A percentile compares a stretch with the other conserved stretches of the same genome.
Conservation (phyloP, 2,113 vertebrate genomes). For the Columba janthina region DNA sequence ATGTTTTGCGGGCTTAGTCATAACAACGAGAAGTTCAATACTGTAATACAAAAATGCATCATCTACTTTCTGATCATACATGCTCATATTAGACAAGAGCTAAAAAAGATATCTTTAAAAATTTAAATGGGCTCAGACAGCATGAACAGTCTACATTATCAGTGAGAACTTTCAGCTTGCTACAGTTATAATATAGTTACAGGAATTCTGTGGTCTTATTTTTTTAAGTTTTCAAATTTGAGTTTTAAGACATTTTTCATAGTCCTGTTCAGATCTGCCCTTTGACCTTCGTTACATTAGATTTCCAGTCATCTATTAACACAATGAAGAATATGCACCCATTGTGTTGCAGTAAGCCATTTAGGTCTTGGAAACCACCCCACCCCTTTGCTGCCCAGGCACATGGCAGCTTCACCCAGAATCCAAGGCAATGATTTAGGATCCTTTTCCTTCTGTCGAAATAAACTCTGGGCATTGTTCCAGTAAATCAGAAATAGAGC, state of each 20-base stretch:
- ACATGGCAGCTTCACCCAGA: neutral
- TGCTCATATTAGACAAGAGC: neutral
- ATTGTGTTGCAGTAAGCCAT: neutral
- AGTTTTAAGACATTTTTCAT: neutral
- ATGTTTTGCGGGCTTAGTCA: neutral
- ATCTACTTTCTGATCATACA: neutral
- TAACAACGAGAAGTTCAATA: neutral
- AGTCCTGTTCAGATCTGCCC: neutral
- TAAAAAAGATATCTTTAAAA: neutral
- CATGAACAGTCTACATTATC: neutral
- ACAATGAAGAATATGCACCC: neutral
- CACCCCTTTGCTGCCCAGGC: neutral
- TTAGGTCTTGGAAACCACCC: neutral
- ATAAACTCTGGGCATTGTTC: constrained; percentile 43
- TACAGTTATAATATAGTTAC: neutral
- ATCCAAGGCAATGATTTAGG: neutral
- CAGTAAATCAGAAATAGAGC: constrained; percentile 64
- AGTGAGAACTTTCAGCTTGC: neutral
- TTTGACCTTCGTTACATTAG: neutral
- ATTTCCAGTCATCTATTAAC: neutral
- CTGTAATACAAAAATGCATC: neutral
- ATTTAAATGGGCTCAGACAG: neutral
- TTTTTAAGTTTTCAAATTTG: neutral
- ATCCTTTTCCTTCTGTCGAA: constrained; percentile 49
- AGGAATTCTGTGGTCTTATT: neutral